These are phyloP conservation scores for Agrochola lychnidis DNA, from an alignment of 2,888 invertebrate species.

Conservation along the genomic window DNA sequence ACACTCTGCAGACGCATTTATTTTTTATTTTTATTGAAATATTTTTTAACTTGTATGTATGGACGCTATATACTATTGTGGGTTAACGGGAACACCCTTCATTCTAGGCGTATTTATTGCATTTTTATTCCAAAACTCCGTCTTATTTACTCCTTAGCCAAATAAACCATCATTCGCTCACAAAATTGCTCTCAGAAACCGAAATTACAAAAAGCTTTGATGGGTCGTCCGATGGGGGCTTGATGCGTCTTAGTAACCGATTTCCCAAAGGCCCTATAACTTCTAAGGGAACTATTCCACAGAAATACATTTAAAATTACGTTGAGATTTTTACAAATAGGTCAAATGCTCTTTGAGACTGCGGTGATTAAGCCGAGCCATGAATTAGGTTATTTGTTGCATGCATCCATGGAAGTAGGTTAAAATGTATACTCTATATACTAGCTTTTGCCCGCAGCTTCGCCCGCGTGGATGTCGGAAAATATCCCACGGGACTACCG, in stretches of 20 bases:
- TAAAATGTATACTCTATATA: not conserved
- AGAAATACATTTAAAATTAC: conserved; percentile 32
- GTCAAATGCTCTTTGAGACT: conserved; percentile 9
- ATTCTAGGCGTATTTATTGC: not conserved
- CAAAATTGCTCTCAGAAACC: conserved; percentile 1
- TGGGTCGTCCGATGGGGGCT: conserved; percentile 31
- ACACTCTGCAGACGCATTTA: too few species aligned
- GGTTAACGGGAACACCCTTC: too few species aligned
- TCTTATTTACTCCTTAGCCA: conserved; percentile 10
- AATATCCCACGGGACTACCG: too few species aligned
- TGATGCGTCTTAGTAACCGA: conserved; percentile 38
- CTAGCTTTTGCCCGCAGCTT: too few species aligned
- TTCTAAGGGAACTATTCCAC: conserved; percentile 44
- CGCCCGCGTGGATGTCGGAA: too few species aligned
- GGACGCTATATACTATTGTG: too few species aligned
- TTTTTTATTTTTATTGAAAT: too few species aligned
- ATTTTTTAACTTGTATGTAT: too few species aligned
- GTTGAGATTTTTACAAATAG: conserved; percentile 12
- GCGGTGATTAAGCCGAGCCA: conserved; percentile 5
- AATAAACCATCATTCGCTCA: not conserved
- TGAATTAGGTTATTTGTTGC: not conserved
- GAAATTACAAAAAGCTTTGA: conserved; percentile 42
- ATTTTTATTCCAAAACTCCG: not conserved
- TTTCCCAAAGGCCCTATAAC: conserved; percentile 58
- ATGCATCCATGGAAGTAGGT: not conserved